A percentile compares a stretch with the other conserved stretches of the same genome.
Conservation (phyloP, 2,113 vertebrate species). For the Aleadryas rufinucha region DNA sequence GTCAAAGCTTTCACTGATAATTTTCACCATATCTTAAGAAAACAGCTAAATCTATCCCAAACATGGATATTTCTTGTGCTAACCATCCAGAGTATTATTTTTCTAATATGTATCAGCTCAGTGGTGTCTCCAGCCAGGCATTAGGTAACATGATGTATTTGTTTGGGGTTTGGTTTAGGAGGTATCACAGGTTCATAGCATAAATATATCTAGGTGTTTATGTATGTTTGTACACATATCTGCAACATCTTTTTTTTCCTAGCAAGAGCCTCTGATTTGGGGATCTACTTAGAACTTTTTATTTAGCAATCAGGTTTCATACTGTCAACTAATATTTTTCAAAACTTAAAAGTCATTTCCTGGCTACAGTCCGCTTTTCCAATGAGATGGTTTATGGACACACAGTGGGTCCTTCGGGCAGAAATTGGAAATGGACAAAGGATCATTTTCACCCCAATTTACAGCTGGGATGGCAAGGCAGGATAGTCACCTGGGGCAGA, state of each 20-base stretch:
- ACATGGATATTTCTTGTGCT: not conserved
- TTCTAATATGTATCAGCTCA: not conserved
- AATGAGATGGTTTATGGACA: not conserved
- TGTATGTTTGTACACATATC: fast-evolving
- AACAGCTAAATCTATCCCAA: not conserved
- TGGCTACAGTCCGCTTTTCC: not conserved
- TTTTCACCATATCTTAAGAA: not conserved
- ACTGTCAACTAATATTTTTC: not conserved
- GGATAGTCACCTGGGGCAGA: not conserved
- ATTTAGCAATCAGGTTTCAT: not conserved
- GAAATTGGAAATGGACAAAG: not conserved
- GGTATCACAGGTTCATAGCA: not conserved
- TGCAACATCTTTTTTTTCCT: not conserved
- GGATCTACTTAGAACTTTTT: not conserved
- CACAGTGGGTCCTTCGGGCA: not conserved
- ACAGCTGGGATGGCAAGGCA: not conserved
- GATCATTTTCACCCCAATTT: not conserved
- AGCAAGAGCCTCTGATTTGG: not conserved
- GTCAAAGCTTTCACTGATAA: not conserved
- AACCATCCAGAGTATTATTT: not conserved
- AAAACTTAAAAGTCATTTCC: not conserved
- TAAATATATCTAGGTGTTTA: not conserved
- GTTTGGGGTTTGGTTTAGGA: not conserved
- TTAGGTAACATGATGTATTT: not conserved
- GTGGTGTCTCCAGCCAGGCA: not conserved